A percentile compares a stretch with the other conserved stretches of the same genome.
Conservation (phyloP, 2,888 invertebrate species). For the Eupeodes luniger region DNA sequence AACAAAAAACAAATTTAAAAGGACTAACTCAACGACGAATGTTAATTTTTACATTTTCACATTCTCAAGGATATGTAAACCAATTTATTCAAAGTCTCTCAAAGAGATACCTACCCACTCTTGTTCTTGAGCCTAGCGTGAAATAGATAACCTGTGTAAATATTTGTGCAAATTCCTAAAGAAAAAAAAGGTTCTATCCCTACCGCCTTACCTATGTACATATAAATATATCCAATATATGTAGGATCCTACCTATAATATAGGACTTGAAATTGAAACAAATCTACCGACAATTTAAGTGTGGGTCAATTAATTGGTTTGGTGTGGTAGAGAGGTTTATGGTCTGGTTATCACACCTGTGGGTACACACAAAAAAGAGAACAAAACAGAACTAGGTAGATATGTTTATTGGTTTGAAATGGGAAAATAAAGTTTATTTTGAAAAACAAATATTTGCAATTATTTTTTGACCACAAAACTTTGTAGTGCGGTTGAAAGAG, state of each 20-base stretch:
- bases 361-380: constrained; percentile 34
- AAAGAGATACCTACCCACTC: not conserved
- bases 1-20: constrained; percentile 28
- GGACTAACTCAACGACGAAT: constrained; percentile 6
- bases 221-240: too few species aligned
- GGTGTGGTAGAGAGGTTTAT: constrained; percentile 66
- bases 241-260: not conserved
- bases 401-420: constrained; percentile 18
- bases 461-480: constrained; percentile 18
- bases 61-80: not conserved
- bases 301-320: constrained; percentile 71
- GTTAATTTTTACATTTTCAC: not conserved
- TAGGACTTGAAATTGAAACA: constrained; percentile 55
- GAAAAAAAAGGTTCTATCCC: constrained; percentile 61
- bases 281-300: constrained; percentile 54
- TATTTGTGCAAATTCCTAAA: constrained; percentile 44
- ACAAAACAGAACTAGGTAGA: not conserved
- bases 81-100: too few species aligned
- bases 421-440: constrained; percentile 15
- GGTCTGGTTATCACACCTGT: constrained; percentile 75
- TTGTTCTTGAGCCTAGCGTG: not conserved
- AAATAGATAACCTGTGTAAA: constrained; percentile 68
- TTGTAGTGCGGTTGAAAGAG: not conserved
- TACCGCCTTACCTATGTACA: not conserved
- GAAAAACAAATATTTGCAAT: constrained; percentile 38